Percentiles rank a stretch among this genome's conserved stretches.
Conservation (phyloP, 2,113 vertebrate genomes). For the Dipodomys ordii region DNA sequence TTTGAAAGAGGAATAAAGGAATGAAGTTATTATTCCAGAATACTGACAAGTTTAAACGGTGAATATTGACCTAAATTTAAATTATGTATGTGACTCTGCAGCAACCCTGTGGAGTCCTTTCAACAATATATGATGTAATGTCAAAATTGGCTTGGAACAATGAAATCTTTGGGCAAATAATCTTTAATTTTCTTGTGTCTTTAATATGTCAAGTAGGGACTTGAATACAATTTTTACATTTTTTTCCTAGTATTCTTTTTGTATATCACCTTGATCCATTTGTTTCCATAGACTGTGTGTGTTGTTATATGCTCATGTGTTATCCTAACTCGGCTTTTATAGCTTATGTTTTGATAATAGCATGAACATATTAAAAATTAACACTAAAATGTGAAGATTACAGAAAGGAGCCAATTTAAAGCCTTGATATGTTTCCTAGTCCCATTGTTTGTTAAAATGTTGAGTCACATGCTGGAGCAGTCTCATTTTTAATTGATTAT, state of each 20-base stretch:
- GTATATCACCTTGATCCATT: not conserved
- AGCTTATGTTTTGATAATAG: not conserved
- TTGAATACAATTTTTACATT: not conserved
- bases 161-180: not conserved
- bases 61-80: no score
- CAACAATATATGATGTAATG: not conserved
- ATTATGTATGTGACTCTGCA: not conserved
- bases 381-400: not conserved
- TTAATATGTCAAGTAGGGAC: not conserved
- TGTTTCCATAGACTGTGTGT: not conserved
- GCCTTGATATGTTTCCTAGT: not conserved
- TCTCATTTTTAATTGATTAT: not conserved
- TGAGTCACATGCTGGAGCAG: not conserved
- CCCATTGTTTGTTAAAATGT: not conserved
- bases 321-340: not conserved
- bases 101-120: not conserved
- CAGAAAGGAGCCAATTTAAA: not conserved
- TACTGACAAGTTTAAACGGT: no score
- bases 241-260: conserved; percentile 19
- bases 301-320: not conserved
- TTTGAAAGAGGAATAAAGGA: conserved; percentile 19
- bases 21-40: not conserved
- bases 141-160: not conserved
- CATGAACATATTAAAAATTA: not conserved
- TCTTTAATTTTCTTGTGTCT: not conserved